phyloP scores from a whole-genome alignment of 2,797 vertebrate species.

The Hipposideros larvatus region DNA sequence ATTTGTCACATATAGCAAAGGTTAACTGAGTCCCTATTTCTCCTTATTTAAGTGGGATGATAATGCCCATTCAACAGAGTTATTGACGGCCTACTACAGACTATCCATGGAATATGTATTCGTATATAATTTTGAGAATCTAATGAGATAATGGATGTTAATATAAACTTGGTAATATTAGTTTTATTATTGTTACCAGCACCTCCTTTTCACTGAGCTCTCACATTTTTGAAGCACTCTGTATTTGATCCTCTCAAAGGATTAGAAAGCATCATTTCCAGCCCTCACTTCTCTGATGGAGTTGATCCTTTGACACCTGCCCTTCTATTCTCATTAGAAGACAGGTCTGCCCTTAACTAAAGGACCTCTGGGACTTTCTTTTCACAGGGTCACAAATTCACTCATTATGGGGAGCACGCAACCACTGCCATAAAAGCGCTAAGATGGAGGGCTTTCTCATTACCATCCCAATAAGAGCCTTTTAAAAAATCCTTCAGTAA shows the following conservation, averaged over 20 bases:
- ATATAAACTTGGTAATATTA: not conserved
- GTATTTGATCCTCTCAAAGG: not conserved
- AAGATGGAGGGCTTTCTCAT: not conserved
- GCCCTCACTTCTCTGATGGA: not conserved
- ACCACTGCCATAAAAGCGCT: not conserved
- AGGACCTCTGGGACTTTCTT: not conserved
- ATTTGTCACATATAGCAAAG: not conserved
- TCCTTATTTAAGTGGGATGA: not conserved
- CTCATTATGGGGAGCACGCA: not conserved
- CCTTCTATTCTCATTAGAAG: not conserved
- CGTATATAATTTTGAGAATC: not conserved
- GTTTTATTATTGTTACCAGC: not conserved
- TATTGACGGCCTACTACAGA: not conserved
- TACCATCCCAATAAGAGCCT: not conserved
- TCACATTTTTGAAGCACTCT: not conserved
- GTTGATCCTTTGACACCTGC: not conserved
- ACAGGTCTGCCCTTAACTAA: not conserved
- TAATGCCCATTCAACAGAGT: not conserved
- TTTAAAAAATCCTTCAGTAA: not conserved
- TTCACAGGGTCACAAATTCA: not conserved
- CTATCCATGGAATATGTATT: not conserved
- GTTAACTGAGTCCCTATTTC: not conserved
- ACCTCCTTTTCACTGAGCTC: not conserved
- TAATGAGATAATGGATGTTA: not conserved
- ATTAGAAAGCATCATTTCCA: not conserved